Evolutionary conservation across 2,797 vertebrate species (phyloP), one percentile per base, ranked within the genome.

Genomic region (Pipistrellus nathusii): DNA sequence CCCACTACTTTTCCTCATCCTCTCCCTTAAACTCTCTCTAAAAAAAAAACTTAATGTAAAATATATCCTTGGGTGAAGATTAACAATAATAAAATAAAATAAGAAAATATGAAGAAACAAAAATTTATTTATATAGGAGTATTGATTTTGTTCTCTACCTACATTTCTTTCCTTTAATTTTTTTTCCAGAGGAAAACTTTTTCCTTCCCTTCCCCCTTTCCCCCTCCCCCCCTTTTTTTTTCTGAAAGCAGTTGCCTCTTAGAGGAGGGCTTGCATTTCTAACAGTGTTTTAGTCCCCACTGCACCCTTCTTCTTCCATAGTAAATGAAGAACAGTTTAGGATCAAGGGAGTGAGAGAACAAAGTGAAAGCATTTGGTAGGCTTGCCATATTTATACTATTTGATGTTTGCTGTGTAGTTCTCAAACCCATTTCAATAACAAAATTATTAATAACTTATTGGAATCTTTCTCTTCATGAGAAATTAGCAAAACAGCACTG

Each of bases 391-490:
- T 92, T 81, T 86, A 78, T 46, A 53, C 7, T 48, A 10, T 53
- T 84, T 91, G 41, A 32, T 51, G 46, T 90, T 90, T 88, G 13
- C 23, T 46, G 7, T 46, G 15, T 72, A 64, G 21, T 62, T 87
- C 20, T 59, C 68, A 11, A 80, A 68, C 2, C 15, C 88, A 30
- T 84, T 96, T 95, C 59, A 90, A 90, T 80, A 90, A 82, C 6
- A 88, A 93, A 90, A 90, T 84, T 88, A 85, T 94, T 85, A 90
- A 96, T 95, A 91, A 92, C 92, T 95, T 44, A 86, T 83, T 95
- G 68, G 51, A 84, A 81, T 8, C 10, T 86, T 81, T 95, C 27
- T 76, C 12, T 91, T 93, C 32, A 66, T 8, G 18, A 90, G 21
- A 78, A 95, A 95, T 95, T 96, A 93, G 69, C 82, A 62, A 86